These are phyloP conservation scores for Melipona bicolor DNA, from an alignment of 2,888 invertebrate species.

Conservation along the genomic window DNA sequence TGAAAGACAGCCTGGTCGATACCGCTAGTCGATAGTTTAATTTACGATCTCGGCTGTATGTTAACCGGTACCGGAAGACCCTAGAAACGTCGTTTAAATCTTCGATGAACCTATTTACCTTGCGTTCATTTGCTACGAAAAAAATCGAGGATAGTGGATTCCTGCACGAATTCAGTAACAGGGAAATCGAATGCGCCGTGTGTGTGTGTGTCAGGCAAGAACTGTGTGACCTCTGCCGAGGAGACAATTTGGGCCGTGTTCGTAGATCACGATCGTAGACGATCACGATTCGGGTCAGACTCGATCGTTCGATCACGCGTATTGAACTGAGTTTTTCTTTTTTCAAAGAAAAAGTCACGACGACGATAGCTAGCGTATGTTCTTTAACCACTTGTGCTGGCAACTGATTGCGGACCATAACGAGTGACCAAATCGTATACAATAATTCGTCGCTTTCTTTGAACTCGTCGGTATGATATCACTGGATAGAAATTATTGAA, in stretches of 20 bases:
- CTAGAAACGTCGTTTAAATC: neutral
- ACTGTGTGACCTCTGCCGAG: constrained; percentile 36
- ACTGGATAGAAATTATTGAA: too few relatives aligned
- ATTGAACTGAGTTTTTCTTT: constrained; percentile 61
- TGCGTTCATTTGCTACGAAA: neutral
- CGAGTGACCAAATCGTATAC: too few relatives aligned
- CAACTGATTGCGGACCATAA: too few relatives aligned
- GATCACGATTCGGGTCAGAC: constrained; percentile 73
- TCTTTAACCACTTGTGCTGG: neutral
- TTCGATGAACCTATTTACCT: neutral
- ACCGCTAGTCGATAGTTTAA: too few relatives aligned
- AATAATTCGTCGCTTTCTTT: too few relatives aligned
- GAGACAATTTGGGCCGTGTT: constrained; percentile 68
- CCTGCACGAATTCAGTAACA: constrained; percentile 39
- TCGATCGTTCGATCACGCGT: constrained; percentile 55
- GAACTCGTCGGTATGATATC: neutral
- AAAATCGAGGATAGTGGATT: constrained; percentile 36
- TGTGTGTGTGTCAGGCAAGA: constrained; percentile 2
- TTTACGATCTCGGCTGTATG: neutral
- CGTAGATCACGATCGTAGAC: constrained; percentile 57
- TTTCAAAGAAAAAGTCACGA: constrained; percentile 21
- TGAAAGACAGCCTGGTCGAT: too few relatives aligned
- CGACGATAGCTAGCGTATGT: constrained; percentile 25
- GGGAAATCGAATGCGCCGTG: constrained; percentile 41
- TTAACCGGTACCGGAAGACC: neutral